Evolutionary conservation across 2,797 vertebrate species (phyloP), one percentile per base, ranked within the genome.

Genomic region (Arvicola amphibius): DNA sequence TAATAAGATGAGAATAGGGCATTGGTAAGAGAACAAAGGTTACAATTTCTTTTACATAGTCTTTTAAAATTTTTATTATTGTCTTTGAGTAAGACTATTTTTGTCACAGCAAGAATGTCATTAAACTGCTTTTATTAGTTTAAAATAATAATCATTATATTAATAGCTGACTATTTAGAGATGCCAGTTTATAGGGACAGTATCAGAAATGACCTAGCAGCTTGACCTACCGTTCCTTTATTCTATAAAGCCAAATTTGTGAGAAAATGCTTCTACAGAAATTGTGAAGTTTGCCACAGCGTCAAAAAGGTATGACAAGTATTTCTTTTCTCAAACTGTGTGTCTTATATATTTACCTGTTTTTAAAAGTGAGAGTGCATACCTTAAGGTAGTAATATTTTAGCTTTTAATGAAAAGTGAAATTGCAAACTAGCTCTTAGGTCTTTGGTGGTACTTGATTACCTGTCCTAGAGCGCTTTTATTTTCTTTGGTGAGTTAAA

Each of bases 331-430:
- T 96, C 27, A 83, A 73, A 92, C 80, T 92, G 32, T 91, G 2
- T 96, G 43, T 74, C 61, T 7, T 56, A 17, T 87, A 78, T 74
- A 79, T 27, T 74, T 96, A 59, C 14, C 65, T 92, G 8, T 79
- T 93, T 91, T 94, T 43, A 81, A 89, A 90, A 65, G 77, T 59
- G 29, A 84, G 61, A 94, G 74, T 40, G 3, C 16, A 92, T 88
- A 29, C 14, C 4, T 87, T 94, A 76, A 87, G 96, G 40, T 8
- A 79, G 23, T 81, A 83, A 71, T 59, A 83, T 80, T 53, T 71
- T 19, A 94, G 21, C 81, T 95, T 95, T 95, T 19, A 95, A 81
- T 93, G 61, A 91, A 95, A 96, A 94, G 61, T 94, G 86, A 95
- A 97, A 85, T 91, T 81, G 19, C 87, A 23, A 88, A 27, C 11